Evolutionary conservation across 2,113 vertebrate species (phyloP), one percentile per base, ranked within the genome.

Genomic region (Cyrtonyx montezumae): DNA sequence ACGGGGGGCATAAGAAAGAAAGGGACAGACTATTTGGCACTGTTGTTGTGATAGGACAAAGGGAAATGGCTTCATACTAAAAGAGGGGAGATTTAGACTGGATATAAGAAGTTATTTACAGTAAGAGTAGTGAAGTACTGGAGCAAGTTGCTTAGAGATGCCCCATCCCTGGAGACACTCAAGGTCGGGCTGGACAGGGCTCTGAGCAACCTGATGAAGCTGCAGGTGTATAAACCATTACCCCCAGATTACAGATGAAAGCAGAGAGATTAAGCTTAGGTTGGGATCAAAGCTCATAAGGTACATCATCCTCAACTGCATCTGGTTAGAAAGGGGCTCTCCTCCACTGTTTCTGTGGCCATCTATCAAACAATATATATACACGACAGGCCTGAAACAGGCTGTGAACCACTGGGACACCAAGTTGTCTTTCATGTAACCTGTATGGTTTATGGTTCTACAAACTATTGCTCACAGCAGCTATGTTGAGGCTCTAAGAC

Each of bases 261-360:
- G n/a, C 42, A 49, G 36, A 63, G 18, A 75, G 81, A 65, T 70
- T 20, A 59, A 55, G 40, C 40, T 74, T 37, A 17, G 22, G 25
- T 19, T n/a, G 13, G 11, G 19, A 73, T 58, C 51, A 79, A 36
- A 68, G 51, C 30, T 59, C 4, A 1, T 30, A 23, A 79, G 28
- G 8, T 49, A 22, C 63, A 23, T 8, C 34, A 55, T 36, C 34
- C 43, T 79, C n/a, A 59, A 37, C 37, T 55, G 45, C n/a, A 32
- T 37, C 32, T 40, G 30, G 20, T 51, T 81, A 40, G 36, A 51
- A 85, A 62, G 65, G 16, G 42, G 28, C 34, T 77, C 79, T 51
- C 40, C 23, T 77, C 36, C 5, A 6, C 26, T 0, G 0, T 28
- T 74, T 37, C 6, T 53, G 26, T 5, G 58, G 53, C 37, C 0